These are phyloP conservation scores for Enteromius treurensis DNA, from an alignment of 2,797 vertebrate genomes.

Conservation along the genomic window DNA sequence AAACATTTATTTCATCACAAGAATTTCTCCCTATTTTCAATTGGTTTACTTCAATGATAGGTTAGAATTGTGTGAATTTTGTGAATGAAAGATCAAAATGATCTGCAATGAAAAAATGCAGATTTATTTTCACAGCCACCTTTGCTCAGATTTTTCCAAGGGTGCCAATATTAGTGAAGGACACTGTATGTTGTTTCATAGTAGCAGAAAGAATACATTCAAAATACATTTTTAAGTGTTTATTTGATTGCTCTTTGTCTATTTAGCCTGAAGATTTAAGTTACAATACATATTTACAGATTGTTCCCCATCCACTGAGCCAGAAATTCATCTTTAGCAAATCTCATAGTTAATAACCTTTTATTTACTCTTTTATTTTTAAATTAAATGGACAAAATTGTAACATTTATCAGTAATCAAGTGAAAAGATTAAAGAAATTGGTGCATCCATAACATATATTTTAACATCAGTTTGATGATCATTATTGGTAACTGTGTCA, in stretches of 20 bases:
- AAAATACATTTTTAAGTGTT: neutral
- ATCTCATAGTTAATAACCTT: neutral
- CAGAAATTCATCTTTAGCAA: neutral
- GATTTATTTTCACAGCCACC: too few species aligned
- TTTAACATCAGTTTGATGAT: neutral
- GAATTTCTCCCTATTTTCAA: too few species aligned
- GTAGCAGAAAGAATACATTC: neutral
- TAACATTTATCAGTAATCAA: neutral
- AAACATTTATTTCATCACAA: too few species aligned
- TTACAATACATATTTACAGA: neutral
- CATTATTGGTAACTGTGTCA: conserved; percentile 11
- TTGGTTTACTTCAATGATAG: too few species aligned
- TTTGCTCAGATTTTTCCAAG: too few species aligned
- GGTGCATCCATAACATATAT: neutral
- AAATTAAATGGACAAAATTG: neutral
- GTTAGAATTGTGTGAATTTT: too few species aligned
- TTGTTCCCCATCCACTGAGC: neutral
- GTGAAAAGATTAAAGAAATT: neutral
- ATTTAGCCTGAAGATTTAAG: neutral
- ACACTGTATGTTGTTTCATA: neutral
- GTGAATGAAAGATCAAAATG: too few species aligned
- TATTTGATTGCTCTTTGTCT: neutral
- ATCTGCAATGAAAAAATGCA: too few species aligned
- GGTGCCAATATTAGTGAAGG: too few species aligned
- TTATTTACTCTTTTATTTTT: neutral